Evolutionary conservation across 2,888 invertebrate species (phyloP).

Genomic region (Drosophila cracens): DNA sequence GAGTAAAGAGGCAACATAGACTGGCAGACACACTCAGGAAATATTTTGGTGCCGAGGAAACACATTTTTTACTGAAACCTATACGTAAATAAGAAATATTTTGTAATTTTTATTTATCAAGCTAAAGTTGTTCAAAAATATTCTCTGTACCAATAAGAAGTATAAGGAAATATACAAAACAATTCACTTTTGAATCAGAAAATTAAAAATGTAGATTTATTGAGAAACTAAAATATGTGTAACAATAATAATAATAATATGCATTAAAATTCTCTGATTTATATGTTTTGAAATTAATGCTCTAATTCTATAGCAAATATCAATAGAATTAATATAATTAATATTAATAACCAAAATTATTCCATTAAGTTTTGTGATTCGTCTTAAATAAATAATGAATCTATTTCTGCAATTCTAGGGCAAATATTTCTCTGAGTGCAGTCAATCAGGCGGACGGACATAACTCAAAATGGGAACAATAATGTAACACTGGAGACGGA

Average conservation of each 20-base stretch:
- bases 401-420: not conserved
- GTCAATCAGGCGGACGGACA: constrained; percentile 53
- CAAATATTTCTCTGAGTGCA: constrained; percentile 8
- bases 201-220: not conserved
- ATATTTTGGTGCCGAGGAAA: not conserved
- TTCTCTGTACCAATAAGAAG: not conserved
- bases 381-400: not conserved
- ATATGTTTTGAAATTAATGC: not conserved
- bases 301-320: not conserved
- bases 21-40: constrained; percentile 5
- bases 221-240: not conserved
- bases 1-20: constrained; percentile 15
- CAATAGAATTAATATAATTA: not conserved
- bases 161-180: not conserved
- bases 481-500: constrained; percentile 48
- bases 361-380: not conserved
- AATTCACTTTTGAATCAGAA: not conserved
- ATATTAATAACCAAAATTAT: not conserved
- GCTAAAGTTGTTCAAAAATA: not conserved
- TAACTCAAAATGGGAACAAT: constrained; percentile 80
- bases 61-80: not conserved
- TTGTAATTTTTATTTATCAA: not conserved
- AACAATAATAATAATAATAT: not conserved
- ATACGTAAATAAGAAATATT: not conserved
- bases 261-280: not conserved